These are phyloP conservation scores for Ectobius pallidus DNA, from an alignment of 2,888 invertebrate species.

Conservation along the genomic window DNA sequence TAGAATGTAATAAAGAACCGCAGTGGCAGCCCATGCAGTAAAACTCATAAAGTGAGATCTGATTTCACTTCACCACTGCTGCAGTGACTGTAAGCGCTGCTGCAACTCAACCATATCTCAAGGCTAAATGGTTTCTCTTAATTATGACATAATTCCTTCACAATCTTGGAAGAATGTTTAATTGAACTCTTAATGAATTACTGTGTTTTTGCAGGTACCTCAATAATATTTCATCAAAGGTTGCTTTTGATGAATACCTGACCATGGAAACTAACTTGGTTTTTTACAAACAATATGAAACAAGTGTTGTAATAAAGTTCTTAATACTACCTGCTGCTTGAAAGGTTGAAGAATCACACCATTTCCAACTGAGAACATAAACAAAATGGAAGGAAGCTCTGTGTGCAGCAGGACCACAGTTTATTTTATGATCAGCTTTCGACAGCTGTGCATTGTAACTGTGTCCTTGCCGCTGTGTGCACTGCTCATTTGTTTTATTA, in stretches of 20 bases:
- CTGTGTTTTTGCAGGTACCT: neutral
- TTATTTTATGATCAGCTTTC: conserved; percentile 64
- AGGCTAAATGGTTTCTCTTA: no score
- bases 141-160: no score
- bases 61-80: no score
- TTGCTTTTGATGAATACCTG: conserved; percentile 5
- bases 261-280: conserved; percentile 1
- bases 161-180: no score
- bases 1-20: no score
- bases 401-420: conserved; percentile 43
- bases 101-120: no score
- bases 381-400: conserved; percentile 43
- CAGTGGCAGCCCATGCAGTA: no score
- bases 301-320: conserved; percentile 3
- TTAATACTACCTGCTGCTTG: conserved; percentile 24
- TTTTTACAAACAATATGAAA: neutral
- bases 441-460: conserved; percentile 80
- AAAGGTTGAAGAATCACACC: neutral
- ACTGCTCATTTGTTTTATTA: conserved; percentile 85
- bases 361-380: neutral
- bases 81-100: no score
- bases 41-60: no score
- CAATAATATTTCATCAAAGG: neutral
- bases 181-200: no score
- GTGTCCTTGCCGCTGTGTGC: conserved; percentile 85